Evolutionary conservation across 1,140 invertebrate genomes (phyloP), one percentile per base, ranked within the genome.

Genomic region (Drosophila quadrilineata): DNA sequence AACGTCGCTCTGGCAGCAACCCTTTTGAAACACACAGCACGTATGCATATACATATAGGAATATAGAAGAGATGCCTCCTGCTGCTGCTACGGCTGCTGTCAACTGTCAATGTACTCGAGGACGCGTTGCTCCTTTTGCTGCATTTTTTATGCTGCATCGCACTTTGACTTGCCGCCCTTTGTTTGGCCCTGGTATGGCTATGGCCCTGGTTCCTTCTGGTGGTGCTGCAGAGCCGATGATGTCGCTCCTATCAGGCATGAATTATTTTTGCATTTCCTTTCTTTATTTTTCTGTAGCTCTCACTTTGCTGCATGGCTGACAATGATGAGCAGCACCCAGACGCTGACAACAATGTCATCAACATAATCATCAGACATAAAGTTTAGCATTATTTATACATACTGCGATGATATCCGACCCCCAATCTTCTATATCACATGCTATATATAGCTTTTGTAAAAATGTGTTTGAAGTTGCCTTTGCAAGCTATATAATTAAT

Each of bases 91-190:
- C n/a, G n/a, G n/a, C n/a, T 80, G 79, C 79, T 84, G 79, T 85
- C 79, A 84, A 70, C 74, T 84, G 79, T 82, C 77, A 82, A 82
- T 84, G 77, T 71, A 77, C 76, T 68, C 62, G 38, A 16, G 58
- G 58, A 50, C 29, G 31, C 36, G 77, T 48, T 72, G 75, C 54
- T 63, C 75, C 36, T 71, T 79, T 77, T 62, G 72, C 58, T 76
- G 73, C 62, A 85, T 71, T 84, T 84, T 84, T 84, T 85, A 79
- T 84, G 65, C 74, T 71, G 64, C 79, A 77, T 63, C 68, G 77
- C 79, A 73, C 79, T 85, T 77, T 82, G 79, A 84, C 77, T 82
- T 60, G 59, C 49, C 50, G 68, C 45, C 40, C 67, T 65, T 74
- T 74, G 68, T 74, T 85, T 74, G 79, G 57, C 40, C 63, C n/a